Base-by-base conservation (phyloP, 2,888 invertebrate species). In the Pseudococcus longispinus region DNA sequence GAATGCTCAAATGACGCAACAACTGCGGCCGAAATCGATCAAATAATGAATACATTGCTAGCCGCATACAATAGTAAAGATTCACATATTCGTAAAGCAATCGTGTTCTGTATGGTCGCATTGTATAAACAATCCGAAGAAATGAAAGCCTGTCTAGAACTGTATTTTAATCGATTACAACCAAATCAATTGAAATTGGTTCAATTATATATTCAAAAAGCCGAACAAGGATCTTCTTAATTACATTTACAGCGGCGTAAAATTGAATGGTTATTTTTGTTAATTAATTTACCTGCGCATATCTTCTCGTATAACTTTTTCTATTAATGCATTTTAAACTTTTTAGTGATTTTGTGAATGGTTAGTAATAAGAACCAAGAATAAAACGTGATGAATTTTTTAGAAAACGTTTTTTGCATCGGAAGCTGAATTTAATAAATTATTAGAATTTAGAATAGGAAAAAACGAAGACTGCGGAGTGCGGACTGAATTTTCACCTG, bases 61-160 rank as follows among this genome's bases (percentile, higher is more conserved):
- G 94, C 95, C 93, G 97, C 97, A 88, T 97, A 98, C 87, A 98
- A 98, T 90, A 96, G 98, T 91, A 92, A 93, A 87, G 97, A 98
- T 91, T 97, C 97, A 87, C 95, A 96, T 89, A 97, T 99, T 37
- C 93, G 99, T 83, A 99, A 99, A 91, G 97, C 98, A 89, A 96
- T 97, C 15, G 97, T 98, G 23, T 98, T 99, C 92, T 98, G 98
- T 90, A 97, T 99, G 94, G 98, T 99, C 5, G 96, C 97, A 82
- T 93, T 98, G 89, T 96, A 98, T 90, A 93, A 95, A 90, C 95
- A 95, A 65, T 94, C 97, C 11, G 98, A 98, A 0, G 97, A 97
- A 90, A 87, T 88, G 46, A 87, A 88, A 85, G 96, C 95, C 37
- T 92, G 94, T 60, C 93, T 98, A 91, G 93, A 94, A 90, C 96